A percentile compares a stretch with the other conserved stretches of the same genome.
These are phyloP conservation scores for Formica aserva DNA, from an alignment of 2,888 invertebrate species.

Conservation along the genomic window DNA sequence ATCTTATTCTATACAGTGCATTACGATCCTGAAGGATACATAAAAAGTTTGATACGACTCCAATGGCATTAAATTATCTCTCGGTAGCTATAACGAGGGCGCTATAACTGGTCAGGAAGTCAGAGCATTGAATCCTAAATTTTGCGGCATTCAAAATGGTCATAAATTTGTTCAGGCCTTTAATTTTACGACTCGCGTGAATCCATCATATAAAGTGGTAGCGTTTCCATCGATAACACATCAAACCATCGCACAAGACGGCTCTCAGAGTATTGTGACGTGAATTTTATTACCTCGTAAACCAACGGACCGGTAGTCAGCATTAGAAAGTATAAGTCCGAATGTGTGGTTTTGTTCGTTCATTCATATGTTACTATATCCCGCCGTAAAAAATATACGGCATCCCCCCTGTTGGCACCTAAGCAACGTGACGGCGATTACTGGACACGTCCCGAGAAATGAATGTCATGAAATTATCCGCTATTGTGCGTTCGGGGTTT, in stretches of 20 bases:
- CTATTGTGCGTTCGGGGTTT: conserved; percentile 8
- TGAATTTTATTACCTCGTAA: conserved; percentile 85
- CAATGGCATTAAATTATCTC: conserved; percentile 7
- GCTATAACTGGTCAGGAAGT: conserved; percentile 2
- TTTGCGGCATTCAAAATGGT: conserved; percentile 60
- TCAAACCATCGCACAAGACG: conserved; percentile 59
- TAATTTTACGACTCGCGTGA: conserved; percentile 84
- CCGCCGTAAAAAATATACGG: conserved; percentile 64
- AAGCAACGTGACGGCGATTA: conserved; percentile 33
- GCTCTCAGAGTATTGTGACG: conserved; percentile 79
- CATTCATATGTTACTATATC: conserved; percentile 53
- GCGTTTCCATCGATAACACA: conserved; percentile 76
- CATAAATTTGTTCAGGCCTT: conserved; percentile 84
- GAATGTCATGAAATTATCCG: conserved; percentile 8
- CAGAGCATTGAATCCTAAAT: conserved; percentile 50
- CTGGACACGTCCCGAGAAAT: conserved; percentile 4
- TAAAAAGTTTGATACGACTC: background rate
- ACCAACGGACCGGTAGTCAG: conserved; percentile 77
- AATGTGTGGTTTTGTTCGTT: conserved; percentile 74
- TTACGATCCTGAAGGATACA: background rate
- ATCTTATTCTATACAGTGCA: background rate
- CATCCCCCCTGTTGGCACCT: conserved; percentile 41
- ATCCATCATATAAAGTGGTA: conserved; percentile 84
- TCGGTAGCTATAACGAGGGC: background rate
- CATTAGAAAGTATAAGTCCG: conserved; percentile 82